phyloP scores from a whole-genome alignment of 2,797 vertebrate genomes.

The Poeciliopsis presidionis region DNA sequence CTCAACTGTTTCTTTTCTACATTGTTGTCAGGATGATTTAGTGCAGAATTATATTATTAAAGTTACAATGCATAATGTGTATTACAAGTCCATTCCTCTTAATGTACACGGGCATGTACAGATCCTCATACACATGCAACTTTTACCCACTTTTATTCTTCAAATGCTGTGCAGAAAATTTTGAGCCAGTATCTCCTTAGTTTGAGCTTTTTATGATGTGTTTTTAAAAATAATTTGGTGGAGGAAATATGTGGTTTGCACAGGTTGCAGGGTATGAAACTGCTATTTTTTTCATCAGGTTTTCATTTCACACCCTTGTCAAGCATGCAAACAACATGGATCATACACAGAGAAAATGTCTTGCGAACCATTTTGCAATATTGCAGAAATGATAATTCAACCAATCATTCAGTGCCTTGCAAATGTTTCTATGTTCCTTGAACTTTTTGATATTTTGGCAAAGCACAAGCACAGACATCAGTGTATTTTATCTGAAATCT shows the following conservation, averaged over 20 bases:
- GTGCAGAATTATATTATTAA: background rate
- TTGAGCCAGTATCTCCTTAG: background rate
- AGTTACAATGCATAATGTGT: background rate
- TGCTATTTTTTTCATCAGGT: background rate
- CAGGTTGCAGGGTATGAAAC: background rate
- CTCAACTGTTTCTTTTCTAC: background rate
- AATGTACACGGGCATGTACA: background rate
- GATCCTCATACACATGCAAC: background rate
- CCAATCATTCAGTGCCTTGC: background rate
- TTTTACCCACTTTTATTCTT: too few species aligned
- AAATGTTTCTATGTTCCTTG: background rate
- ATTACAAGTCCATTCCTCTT: background rate
- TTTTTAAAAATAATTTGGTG: background rate
- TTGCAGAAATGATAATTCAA: background rate
- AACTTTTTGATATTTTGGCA: background rate
- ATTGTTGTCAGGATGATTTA: background rate
- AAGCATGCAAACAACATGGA: background rate
- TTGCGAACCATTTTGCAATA: background rate
- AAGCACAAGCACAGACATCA: background rate
- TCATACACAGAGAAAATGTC: background rate
- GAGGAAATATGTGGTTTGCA: background rate
- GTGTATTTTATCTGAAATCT: background rate
- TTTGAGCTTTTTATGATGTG: background rate
- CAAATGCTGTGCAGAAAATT: background rate
- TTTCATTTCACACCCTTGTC: background rate